A percentile compares a stretch with the other conserved stretches of the same genome.
These are phyloP conservation scores for Nothura maculosa DNA, from an alignment of 2,797 vertebrate species.

Conservation along the genomic window DNA sequence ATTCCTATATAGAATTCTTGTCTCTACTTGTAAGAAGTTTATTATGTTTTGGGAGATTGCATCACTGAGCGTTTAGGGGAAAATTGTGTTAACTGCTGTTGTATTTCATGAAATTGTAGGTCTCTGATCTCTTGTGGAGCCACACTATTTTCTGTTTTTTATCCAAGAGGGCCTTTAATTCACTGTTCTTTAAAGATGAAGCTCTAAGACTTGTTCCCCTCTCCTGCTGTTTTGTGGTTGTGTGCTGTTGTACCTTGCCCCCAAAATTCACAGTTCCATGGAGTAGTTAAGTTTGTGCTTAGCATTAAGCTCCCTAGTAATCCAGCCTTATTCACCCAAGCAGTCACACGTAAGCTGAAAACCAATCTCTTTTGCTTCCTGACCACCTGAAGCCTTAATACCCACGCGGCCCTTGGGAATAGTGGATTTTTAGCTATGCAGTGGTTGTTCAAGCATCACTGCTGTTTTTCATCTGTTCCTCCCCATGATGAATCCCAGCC, in stretches of 20 bases:
- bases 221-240: neutral
- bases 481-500: fast-evolving
- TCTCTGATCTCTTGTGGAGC: neutral
- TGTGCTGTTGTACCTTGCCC: neutral
- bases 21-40: neutral
- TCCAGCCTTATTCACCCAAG: neutral
- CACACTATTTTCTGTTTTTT: neutral
- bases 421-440: neutral
- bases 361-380: neutral
- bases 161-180: neutral
- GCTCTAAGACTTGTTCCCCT: neutral
- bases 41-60: neutral
- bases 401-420: neutral
- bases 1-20: neutral
- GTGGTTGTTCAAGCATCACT: neutral
- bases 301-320: neutral
- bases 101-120: fast-evolving
- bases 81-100: neutral
- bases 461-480: neutral
- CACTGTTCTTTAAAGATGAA: neutral
- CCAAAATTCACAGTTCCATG: neutral
- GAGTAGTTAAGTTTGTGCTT: neutral
- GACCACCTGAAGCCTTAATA: neutral
- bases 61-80: neutral
- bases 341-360: neutral